Conservation (phyloP, 2,113 vertebrate genomes). For the Toxotes chatareus region DNA sequence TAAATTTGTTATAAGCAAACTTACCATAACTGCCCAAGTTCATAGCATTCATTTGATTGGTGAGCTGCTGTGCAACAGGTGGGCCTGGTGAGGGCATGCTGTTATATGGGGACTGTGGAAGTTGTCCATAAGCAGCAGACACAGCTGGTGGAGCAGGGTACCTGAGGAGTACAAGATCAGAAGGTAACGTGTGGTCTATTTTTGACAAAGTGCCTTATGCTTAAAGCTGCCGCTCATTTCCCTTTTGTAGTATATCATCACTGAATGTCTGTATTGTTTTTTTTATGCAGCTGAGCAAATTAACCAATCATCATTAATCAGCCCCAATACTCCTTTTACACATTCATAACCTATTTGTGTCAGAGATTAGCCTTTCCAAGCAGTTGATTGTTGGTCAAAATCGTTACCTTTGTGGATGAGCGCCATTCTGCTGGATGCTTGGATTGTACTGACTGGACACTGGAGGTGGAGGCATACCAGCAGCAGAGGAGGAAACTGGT, state of each 20-base stretch:
- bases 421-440: conserved; percentile 84
- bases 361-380: background rate
- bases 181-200: background rate
- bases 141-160: conserved; percentile 69
- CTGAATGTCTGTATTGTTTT: background rate
- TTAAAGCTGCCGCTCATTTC: background rate
- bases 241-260: background rate
- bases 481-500: conserved; percentile 73
- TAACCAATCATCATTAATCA: background rate
- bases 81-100: conserved; percentile 73
- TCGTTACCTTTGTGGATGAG: conserved; percentile 85
- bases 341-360: background rate
- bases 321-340: background rate
- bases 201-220: background rate
- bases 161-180: conserved; percentile 51
- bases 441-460: conserved; percentile 79
- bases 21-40: conserved; percentile 91
- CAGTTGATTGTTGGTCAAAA: conserved; percentile 1
- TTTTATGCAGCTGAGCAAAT: background rate
- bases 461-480: conserved; percentile 77
- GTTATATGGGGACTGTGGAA: conserved; percentile 78
- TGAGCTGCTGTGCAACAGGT: conserved; percentile 85
- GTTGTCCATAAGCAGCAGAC: conserved; percentile 76
- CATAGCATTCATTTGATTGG: conserved; percentile 90
- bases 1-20: conserved; percentile 1